Evolutionary conservation across 2,797 vertebrate genomes (phyloP).

Genomic region (Anisognathus igniventris): DNA sequence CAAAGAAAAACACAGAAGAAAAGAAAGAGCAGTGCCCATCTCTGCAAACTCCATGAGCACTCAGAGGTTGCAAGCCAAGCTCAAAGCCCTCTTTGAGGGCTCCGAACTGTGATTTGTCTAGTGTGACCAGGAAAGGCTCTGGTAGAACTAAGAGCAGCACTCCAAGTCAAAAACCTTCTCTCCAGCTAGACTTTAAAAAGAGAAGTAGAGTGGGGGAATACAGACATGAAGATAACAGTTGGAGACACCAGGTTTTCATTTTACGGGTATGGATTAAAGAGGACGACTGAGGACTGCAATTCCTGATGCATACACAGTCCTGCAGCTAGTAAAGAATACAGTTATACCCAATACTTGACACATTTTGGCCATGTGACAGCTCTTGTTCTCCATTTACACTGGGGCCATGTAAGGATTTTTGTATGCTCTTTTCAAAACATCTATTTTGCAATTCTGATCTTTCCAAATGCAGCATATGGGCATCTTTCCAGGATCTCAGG

Average conservation of each 20-base stretch:
- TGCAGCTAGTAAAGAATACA: background rate
- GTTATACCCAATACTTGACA: background rate
- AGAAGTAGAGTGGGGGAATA: background rate
- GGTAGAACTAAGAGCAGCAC: background rate
- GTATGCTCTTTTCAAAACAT: background rate
- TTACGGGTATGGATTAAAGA: background rate
- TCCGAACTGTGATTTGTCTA: background rate
- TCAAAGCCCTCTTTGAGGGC: background rate
- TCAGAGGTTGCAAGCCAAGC: background rate
- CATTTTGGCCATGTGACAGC: background rate
- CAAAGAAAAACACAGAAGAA: background rate
- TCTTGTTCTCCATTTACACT: background rate
- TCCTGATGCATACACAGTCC: background rate
- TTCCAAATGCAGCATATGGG: background rate
- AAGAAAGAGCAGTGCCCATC: background rate
- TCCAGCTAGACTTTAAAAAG: background rate
- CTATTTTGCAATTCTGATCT: slow-evolving; percentile 2
- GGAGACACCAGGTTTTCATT: background rate
- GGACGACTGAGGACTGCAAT: background rate
- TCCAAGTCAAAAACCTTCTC: background rate
- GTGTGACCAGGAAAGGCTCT: background rate
- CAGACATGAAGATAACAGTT: background rate
- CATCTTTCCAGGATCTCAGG: background rate
- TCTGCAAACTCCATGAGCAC: background rate
- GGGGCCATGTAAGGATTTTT: background rate